phyloP scores from a whole-genome alignment of 2,113 vertebrate species.

The Marmota monax region DNA sequence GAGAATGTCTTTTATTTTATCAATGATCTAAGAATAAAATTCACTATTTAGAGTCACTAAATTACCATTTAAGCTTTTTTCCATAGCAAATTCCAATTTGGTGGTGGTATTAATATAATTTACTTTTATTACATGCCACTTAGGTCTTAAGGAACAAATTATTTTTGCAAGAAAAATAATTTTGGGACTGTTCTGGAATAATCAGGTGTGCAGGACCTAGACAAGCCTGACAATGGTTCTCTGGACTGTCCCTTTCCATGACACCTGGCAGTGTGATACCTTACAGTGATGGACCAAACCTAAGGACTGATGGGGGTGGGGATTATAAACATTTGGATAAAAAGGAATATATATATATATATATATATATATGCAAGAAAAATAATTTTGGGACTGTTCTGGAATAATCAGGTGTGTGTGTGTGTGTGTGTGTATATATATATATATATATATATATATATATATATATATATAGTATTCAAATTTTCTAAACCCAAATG shows the following conservation, averaged over 20 bases:
- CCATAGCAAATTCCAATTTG: slow-evolving; percentile 66
- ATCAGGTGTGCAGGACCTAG: slow-evolving; percentile 16
- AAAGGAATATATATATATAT: no score
- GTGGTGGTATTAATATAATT: slow-evolving; percentile 71
- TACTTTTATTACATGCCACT: slow-evolving; percentile 58
- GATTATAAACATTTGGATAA: not conserved
- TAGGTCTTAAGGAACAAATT: slow-evolving; percentile 56
- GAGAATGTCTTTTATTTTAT: slow-evolving; percentile 27
- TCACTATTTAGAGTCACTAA: slow-evolving; percentile 65
- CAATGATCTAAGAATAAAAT: slow-evolving; percentile 58
- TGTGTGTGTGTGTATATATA: no score
- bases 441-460: no score
- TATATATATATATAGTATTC: no score
- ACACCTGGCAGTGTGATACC: not conserved
- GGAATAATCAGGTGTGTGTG: no score
- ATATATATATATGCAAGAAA: no score
- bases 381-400: no score
- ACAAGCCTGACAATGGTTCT: not conserved
- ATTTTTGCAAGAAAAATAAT: slow-evolving; percentile 68
- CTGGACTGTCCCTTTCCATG: not conserved
- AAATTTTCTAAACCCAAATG: not conserved
- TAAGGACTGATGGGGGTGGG: not conserved
- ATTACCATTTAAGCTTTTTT: slow-evolving; percentile 42
- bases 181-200: slow-evolving; percentile 66
- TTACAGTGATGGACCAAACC: not conserved